These are phyloP conservation scores for Hanleya hanleyi DNA, from an alignment of 2,888 invertebrate genomes.

Conservation along the genomic window DNA sequence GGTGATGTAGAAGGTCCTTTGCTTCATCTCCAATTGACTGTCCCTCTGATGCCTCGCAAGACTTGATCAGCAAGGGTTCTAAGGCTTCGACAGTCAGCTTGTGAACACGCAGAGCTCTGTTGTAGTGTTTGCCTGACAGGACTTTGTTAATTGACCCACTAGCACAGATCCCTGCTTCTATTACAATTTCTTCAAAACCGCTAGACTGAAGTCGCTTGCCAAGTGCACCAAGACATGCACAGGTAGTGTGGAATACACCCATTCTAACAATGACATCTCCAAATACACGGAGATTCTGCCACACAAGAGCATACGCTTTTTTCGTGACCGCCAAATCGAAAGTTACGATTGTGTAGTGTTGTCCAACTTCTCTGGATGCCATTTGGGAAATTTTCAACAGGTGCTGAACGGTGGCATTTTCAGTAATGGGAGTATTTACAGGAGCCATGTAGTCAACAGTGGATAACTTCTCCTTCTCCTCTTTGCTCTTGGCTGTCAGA, in stretches of 20 bases:
- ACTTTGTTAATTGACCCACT: constrained; percentile 34
- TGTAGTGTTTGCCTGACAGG: constrained; percentile 31
- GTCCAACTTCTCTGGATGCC: constrained; percentile 26
- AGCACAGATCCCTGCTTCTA: not conserved
- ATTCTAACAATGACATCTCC: constrained; percentile 14
- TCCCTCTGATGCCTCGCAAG: constrained; percentile 1
- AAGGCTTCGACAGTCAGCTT: constrained; percentile 23
- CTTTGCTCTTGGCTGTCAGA: constrained; percentile 6
- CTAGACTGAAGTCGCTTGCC: constrained; percentile 29
- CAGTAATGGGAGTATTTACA: constrained; percentile 30
- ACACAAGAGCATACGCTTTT: constrained; percentile 34
- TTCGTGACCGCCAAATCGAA: constrained; percentile 42
- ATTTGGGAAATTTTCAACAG: constrained; percentile 28
- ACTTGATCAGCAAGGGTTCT: constrained; percentile 23
- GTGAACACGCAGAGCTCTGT: constrained; percentile 35
- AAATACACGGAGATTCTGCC: constrained; percentile 23
- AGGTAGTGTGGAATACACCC: constrained; percentile 28
- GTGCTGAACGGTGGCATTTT: constrained; percentile 37
- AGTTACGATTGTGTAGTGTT: constrained; percentile 35
- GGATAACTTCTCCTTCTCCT: constrained; percentile 5
- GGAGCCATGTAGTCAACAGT: constrained; percentile 35
- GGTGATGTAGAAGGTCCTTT: not conserved
- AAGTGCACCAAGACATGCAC: constrained; percentile 24
- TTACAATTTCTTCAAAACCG: constrained; percentile 21
- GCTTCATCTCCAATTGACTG: not conserved